Evolutionary conservation across 2,113 vertebrate genomes (phyloP).

Genomic region (Mus musculus): DNA sequence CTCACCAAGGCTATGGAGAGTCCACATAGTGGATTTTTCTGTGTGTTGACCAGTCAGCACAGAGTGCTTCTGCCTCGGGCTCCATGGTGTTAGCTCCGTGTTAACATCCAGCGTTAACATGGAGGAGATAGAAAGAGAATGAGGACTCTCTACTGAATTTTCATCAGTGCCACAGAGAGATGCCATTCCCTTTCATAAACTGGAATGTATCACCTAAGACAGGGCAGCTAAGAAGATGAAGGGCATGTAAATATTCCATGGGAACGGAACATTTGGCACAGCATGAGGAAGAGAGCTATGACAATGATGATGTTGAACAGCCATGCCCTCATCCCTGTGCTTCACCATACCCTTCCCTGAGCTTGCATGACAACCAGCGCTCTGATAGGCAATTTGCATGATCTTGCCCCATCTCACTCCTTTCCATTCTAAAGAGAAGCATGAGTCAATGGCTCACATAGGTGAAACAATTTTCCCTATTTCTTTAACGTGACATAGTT

Average conservation of each 20-base stretch:
- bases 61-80: neutral
- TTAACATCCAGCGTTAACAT: fast-evolving
- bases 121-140: neutral
- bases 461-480: neutral
- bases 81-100: neutral
- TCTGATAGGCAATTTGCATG: neutral
- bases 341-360: neutral
- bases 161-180: neutral
- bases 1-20: neutral
- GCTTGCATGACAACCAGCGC: neutral
- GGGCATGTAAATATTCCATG: fast-evolving
- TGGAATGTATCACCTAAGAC: neutral
- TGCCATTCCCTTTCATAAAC: neutral
- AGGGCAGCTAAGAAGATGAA: neutral
- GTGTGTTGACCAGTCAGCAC: fast-evolving
- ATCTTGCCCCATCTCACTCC: neutral
- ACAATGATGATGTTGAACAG: too few species aligned
- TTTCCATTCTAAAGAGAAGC: neutral
- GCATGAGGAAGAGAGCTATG: neutral
- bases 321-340: fast-evolving
- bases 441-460: neutral
- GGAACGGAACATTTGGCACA: neutral
- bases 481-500: fast-evolving
- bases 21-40: neutral
- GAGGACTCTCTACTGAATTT: neutral